Percentiles rank a stretch among this genome's conserved stretches.
Conservation (phyloP, 2,113 vertebrate species). For the Protomyctophum bolini region DNA sequence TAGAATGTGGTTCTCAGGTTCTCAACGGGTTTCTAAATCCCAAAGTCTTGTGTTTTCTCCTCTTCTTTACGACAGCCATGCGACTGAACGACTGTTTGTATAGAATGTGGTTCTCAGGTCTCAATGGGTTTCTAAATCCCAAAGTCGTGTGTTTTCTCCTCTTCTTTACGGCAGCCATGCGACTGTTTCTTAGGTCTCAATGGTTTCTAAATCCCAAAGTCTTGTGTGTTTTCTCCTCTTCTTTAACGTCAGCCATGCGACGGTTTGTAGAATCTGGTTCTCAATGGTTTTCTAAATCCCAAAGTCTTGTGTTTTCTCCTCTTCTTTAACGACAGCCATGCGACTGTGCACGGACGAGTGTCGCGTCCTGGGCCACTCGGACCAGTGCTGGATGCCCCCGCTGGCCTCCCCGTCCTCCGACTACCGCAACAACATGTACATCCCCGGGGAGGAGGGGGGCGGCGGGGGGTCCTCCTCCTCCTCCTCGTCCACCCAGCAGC, state of each 20-base stretch:
- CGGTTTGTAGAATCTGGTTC: no score
- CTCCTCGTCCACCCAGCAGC: constrained; percentile 70
- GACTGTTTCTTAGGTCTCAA: constrained; percentile 72
- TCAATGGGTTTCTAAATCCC: background rate
- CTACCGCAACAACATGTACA: constrained; percentile 96
- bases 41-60: background rate
- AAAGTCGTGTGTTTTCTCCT: background rate
- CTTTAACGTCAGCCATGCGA: constrained; percentile 81
- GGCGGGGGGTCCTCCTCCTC: no score
- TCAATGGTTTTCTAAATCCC: background rate
- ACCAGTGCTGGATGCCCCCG: constrained; percentile 99
- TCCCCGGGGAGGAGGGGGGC: constrained; percentile 91
- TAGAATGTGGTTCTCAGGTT: no score
- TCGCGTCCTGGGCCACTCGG: constrained; percentile 92
- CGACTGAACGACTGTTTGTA: no score
- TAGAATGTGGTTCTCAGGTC: no score
- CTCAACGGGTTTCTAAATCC: background rate
- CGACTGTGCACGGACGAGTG: constrained; percentile 96
- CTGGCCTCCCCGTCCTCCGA: constrained; percentile 87
- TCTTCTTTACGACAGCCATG: constrained; percentile 81
- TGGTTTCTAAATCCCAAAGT: background rate
- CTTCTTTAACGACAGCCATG: constrained; percentile 80
- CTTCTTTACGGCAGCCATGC: constrained; percentile 82
- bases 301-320: background rate
- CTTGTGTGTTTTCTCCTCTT: constrained; percentile 1